A percentile compares a stretch with the other conserved stretches of the same genome.
Evolutionary conservation across 2,797 vertebrate genomes (phyloP).

Genomic region (Gadopsis marmoratus): DNA sequence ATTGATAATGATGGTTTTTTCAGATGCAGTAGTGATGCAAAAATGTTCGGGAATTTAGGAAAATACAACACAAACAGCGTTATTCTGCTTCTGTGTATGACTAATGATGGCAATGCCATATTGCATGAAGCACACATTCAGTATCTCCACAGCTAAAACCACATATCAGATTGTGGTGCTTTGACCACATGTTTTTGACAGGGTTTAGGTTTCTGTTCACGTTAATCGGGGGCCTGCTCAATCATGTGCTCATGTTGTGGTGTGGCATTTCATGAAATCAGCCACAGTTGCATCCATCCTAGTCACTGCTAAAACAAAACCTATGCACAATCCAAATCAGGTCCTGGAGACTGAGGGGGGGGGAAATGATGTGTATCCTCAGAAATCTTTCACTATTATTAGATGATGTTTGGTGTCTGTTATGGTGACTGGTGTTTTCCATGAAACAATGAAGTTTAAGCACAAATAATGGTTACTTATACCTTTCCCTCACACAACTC

Average conservation of each 20-base stretch:
- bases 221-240: constrained; percentile 28
- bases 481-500: constrained; percentile 82
- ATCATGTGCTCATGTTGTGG: constrained; percentile 17
- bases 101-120: not conserved
- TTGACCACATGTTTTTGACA: constrained; percentile 9
- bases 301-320: constrained; percentile 65
- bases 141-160: constrained; percentile 9
- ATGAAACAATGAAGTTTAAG: not conserved
- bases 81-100: not conserved
- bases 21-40: not conserved
- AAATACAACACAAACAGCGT: not conserved
- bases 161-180: not conserved
- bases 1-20: not conserved
- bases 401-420: constrained; percentile 4
- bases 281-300: constrained; percentile 28
- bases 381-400: constrained; percentile 15
- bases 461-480: constrained; percentile 1
- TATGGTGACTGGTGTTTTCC: not conserved
- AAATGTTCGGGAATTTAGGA: not conserved
- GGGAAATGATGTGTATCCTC: not conserved
- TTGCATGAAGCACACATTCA: not conserved
- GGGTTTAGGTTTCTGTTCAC: constrained; percentile 51
- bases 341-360: not conserved
- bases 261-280: constrained; percentile 39
- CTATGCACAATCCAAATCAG: not conserved